Conservation (phyloP, 2,797 vertebrate genomes). For the Hydrophis major region DNA sequence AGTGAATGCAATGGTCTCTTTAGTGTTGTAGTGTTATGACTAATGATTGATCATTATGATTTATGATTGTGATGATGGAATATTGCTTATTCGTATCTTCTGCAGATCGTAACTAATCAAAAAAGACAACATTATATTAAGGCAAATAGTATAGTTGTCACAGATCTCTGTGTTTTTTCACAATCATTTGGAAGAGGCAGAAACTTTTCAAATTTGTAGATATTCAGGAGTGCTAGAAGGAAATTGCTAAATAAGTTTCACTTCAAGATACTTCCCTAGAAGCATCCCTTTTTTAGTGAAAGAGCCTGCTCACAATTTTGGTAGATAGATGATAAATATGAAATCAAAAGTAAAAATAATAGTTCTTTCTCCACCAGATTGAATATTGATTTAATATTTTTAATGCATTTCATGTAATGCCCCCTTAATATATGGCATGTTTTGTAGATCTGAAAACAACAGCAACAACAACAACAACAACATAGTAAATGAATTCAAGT, state of each 20-base stretch:
- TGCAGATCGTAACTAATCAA: not conserved
- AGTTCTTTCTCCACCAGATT: not conserved
- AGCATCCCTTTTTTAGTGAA: not conserved
- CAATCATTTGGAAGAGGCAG: not conserved
- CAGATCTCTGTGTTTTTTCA: not conserved
- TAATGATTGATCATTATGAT: not conserved
- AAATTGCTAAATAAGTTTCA: not conserved
- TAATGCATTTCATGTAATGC: not conserved
- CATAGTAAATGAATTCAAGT: not conserved
- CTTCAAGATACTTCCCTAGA: not conserved
- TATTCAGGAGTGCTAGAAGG: not conserved
- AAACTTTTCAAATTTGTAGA: not conserved
- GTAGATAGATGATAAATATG: not conserved
- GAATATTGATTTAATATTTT: not conserved
- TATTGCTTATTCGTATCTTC: not conserved
- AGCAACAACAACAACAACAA: too few relatives aligned
- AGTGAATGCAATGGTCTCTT: not conserved
- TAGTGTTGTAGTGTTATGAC: not conserved
- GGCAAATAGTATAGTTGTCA: not conserved
- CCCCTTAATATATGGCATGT: not conserved
- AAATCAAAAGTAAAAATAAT: not conserved
- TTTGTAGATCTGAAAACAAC: not conserved
- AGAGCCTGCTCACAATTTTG: not conserved
- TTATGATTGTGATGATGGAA: not conserved
- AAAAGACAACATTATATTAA: not conserved